Percentiles rank a stretch among this genome's conserved stretches.
Conservation (phyloP, 2,888 invertebrate species). For the Mechanitis mazaeus region DNA sequence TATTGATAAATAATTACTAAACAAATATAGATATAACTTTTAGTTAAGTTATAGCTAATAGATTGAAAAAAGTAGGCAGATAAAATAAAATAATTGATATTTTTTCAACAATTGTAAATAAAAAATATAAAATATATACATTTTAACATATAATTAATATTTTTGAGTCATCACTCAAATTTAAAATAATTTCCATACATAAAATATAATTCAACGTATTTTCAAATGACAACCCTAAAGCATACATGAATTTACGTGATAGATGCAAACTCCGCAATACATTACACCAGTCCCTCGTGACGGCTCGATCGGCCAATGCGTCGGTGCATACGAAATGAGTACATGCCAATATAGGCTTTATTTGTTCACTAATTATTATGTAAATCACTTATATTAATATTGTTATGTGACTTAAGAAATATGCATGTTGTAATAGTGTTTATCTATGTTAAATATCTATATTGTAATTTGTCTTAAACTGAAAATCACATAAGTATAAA, state of each 20-base stretch:
- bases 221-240: constrained; percentile 18
- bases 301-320: constrained; percentile 41
- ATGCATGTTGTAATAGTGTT: not conserved
- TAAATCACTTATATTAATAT: not conserved
- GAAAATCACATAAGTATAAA: no score
- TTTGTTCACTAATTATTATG: constrained; percentile 9
- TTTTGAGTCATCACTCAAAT: no score
- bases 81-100: no score
- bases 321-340: constrained; percentile 52
- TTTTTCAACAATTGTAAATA: no score
- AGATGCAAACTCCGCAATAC: constrained; percentile 47
- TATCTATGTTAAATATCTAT: no score
- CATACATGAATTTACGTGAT: constrained; percentile 43
- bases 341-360: constrained; percentile 16
- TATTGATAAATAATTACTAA: not conserved
- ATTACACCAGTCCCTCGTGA: constrained; percentile 49
- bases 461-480: no score
- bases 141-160: no score
- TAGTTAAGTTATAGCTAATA: no score
- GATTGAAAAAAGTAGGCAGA: no score
- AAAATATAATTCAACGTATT: not conserved
- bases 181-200: not conserved
- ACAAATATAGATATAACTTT: no score
- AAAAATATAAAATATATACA: no score
- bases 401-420: not conserved